Percentiles rank a stretch among this genome's conserved stretches.
These are phyloP conservation scores for Herpailurus yagouaroundi DNA, from an alignment of 2,113 vertebrate genomes.

Conservation along the genomic window DNA sequence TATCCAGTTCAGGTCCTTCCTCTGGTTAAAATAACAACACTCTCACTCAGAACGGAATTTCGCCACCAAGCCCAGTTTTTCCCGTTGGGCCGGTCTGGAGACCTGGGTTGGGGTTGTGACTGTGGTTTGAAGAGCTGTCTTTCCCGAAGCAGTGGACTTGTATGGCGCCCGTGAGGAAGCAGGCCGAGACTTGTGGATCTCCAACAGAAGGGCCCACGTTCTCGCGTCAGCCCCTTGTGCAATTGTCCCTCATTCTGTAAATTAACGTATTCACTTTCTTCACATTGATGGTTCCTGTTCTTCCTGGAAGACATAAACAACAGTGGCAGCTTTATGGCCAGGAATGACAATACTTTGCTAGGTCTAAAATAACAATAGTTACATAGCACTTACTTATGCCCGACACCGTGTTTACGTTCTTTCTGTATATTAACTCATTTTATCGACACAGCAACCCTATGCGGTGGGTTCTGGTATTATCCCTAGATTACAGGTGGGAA, in stretches of 20 bases:
- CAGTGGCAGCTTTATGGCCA: neutral
- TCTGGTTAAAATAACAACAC: neutral
- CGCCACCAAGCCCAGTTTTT: fast-evolving
- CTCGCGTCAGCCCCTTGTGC: neutral
- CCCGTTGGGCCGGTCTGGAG: neutral
- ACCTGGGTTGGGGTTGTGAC: neutral
- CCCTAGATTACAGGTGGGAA: neutral
- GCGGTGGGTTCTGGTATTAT: neutral
- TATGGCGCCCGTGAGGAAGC: neutral
- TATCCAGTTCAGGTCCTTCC: neutral
- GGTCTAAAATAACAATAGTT: neutral
- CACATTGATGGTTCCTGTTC: neutral
- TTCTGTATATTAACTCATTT: neutral
- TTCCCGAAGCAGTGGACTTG: neutral
- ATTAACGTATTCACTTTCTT: neutral
- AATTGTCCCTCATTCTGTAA: neutral
- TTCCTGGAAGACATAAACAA: neutral
- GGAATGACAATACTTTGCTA: neutral
- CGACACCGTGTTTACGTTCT: neutral
- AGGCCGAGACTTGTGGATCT: neutral
- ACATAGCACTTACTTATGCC: neutral
- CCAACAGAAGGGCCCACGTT: neutral
- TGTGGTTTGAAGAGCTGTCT: neutral
- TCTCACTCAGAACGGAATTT: neutral
- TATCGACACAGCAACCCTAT: neutral